Conservation (phyloP, 2,797 vertebrate species). For the Argentina silus region DNA sequence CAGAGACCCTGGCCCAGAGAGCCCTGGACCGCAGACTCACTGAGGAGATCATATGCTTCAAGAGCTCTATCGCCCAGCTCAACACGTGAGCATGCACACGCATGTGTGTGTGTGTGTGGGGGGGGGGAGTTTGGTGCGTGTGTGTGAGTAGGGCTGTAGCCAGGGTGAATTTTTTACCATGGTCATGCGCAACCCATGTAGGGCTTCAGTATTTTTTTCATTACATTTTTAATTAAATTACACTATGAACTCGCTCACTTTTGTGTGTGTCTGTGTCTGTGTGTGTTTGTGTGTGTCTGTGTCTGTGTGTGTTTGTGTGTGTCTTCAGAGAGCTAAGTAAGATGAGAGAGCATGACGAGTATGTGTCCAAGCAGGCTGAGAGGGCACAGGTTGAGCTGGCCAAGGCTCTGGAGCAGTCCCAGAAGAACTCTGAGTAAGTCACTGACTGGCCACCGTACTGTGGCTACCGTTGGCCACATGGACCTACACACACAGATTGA, state of each 20-base stretch:
- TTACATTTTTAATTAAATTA: too few relatives aligned
- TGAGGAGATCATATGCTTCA: conserved; percentile 83
- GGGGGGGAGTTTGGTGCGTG: not conserved
- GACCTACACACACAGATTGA: too few relatives aligned
- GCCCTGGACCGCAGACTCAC: conserved; percentile 83
- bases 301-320: conserved; percentile 5
- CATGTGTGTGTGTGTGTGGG: not conserved
- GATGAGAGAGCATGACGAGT: conserved; percentile 76
- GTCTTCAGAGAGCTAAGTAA: conserved; percentile 79
- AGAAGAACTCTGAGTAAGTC: conserved; percentile 82
- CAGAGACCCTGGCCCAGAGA: conserved; percentile 81
- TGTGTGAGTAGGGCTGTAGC: not conserved
- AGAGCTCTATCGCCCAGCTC: conserved; percentile 79
- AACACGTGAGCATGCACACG: conserved; percentile 65
- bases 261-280: conserved; percentile 11
- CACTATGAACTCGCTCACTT: too few relatives aligned
- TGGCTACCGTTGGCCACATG: not conserved
- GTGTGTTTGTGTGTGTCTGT: not conserved
- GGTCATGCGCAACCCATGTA: too few relatives aligned
- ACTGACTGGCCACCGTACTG: not conserved
- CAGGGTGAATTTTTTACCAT: not conserved
- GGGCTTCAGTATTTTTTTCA: too few relatives aligned
- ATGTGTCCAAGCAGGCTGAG: conserved; percentile 78
- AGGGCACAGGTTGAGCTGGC: conserved; percentile 76
- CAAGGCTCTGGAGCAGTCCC: conserved; percentile 72